These are phyloP conservation scores for Zenarchopterus dispar DNA, from an alignment of 2,797 vertebrate genomes.

Conservation along the genomic window DNA sequence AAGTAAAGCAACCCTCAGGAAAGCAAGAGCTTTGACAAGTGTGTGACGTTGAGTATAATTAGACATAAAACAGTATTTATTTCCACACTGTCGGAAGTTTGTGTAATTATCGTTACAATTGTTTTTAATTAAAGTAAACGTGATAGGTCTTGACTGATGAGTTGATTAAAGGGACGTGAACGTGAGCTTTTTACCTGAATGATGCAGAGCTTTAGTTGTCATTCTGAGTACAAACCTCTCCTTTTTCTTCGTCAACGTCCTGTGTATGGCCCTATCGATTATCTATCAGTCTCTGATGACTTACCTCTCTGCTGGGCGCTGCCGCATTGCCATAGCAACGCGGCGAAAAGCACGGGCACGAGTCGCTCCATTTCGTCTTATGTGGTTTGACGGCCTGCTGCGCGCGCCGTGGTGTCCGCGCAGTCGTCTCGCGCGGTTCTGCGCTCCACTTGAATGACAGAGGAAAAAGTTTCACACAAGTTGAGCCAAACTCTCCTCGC, in stretches of 20 bases:
- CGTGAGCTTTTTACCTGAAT: background rate
- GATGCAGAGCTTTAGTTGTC: background rate
- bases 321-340: conserved; percentile 72
- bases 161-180: background rate
- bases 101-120: no score
- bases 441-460: conserved; percentile 24
- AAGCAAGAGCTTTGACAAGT: background rate
- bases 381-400: conserved; percentile 6
- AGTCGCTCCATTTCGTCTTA: conserved; percentile 49
- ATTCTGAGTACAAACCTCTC: conserved; percentile 3
- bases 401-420: conserved; percentile 31
- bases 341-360: conserved; percentile 46
- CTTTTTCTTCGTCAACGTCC: background rate
- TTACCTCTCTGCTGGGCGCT: conserved; percentile 76
- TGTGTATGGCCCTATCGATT: conserved; percentile 25
- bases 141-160: background rate
- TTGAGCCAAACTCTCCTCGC: conserved; percentile 33
- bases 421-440: conserved; percentile 29
- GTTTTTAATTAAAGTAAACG: background rate
- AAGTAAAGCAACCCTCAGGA: conserved; percentile 1
- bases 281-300: conserved; percentile 28
- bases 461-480: conserved; percentile 48
- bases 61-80: background rate
- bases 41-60: background rate
- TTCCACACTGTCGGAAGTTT: background rate